Base-by-base conservation (phyloP, 1,140 invertebrate species). In the Ridgeia piscesae region DNA sequence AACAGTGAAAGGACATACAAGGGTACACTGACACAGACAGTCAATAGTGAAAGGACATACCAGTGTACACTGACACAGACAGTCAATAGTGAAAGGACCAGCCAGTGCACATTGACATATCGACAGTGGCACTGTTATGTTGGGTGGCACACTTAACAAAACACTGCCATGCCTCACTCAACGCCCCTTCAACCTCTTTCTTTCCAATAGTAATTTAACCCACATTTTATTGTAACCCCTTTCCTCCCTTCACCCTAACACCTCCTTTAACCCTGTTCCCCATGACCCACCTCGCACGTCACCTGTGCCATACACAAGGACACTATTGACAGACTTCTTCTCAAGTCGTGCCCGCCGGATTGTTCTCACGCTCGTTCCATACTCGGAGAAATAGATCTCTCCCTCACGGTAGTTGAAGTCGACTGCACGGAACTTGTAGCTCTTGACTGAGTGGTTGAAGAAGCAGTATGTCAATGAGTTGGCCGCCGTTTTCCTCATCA, bases 361-460 rank as follows among this genome's bases (percentile, higher is more conserved):
- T 21, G 42, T 92, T 14, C 89, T 48, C 34, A 92, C 58, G 11
- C 33, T 48, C 8, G 35, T 33, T 31, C 35, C 88, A 31, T 11
- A 33, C 33, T 92, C 91, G 6, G 42, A 77, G 91, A 92, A 92
- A 58, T 33, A 92, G 77, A 92, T 48, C 77, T 92, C 91, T 90
- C 91, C 91, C 58, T 77, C 77, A 6, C n/a, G 42, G 35, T 88
- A 92, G 50, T 92, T 89, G 91, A 92, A 92, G 58, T 58, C 91
- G 31, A 92, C 33, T 4, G 91, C 91, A 17, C 91, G 91, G 77
- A 92, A 92, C 33, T 88, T 77, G 35, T 92, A 92, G 8, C 31
- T 14, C 27, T 48, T 33, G 11, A 27, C 27, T 21, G 58, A 21
- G 77, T 34, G 89, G 48, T 50, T 33, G 91, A 92, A 92, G 58